Evolutionary conservation across 1,140 invertebrate species (phyloP).

Genomic region (Battus philenor): DNA sequence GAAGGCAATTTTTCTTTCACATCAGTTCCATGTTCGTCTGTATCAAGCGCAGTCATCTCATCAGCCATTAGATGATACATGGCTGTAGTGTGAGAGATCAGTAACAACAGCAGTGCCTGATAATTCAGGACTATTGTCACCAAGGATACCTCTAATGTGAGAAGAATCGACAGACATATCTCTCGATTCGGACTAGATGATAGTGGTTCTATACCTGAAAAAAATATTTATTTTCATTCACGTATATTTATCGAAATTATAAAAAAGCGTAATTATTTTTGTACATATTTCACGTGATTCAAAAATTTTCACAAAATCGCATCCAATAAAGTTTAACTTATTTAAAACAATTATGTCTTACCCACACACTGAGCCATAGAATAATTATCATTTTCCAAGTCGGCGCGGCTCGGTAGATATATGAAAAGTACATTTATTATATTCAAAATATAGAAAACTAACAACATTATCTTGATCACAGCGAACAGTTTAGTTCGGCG

Average conservation of each 20-base stretch:
- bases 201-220: conserved; percentile 46
- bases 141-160: conserved; percentile 33
- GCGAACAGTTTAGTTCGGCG: conserved; percentile 32
- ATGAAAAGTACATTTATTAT: conserved; percentile 29
- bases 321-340: not conserved
- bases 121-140: conserved; percentile 41
- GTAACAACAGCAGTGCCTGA: conserved; percentile 40
- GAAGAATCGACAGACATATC: conserved; percentile 34
- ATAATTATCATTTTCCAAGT: conserved; percentile 36
- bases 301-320: not conserved
- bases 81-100: conserved; percentile 45
- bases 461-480: conserved; percentile 36
- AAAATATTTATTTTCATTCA: no score
- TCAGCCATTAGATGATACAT: conserved; percentile 47
- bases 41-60: conserved; percentile 37
- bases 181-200: conserved; percentile 33
- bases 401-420: conserved; percentile 39
- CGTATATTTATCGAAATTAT: no score
- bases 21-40: conserved; percentile 20
- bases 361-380: conserved; percentile 49
- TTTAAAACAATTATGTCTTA: conserved; percentile 24
- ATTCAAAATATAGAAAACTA: conserved; percentile 41
- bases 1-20: conserved; percentile 30
- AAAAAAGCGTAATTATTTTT: conserved; percentile 12
- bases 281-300: no score